Conservation (phyloP, 23 tunicate genomes). For the Ascidia mentula region DNA sequence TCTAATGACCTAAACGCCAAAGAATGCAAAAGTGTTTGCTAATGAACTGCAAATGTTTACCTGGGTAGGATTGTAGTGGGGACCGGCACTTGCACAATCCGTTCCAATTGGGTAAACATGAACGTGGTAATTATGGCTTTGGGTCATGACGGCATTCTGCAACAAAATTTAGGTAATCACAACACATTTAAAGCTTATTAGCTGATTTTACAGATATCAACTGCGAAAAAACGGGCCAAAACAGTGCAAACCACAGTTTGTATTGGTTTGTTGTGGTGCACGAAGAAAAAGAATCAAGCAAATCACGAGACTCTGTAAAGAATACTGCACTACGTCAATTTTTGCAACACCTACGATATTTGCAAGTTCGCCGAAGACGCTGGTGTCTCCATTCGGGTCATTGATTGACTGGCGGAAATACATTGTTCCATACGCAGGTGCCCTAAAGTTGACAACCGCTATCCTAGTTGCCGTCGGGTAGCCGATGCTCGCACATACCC, state of each 20-base stretch:
- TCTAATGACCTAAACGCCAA: neutral
- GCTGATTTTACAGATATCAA: neutral
- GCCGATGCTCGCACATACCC: constrained; percentile 62
- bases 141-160: constrained; percentile 26
- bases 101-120: constrained; percentile 54
- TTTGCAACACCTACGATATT: constrained; percentile 36
- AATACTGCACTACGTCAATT: no score
- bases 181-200: neutral
- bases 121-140: constrained; percentile 69
- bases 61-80: constrained; percentile 79
- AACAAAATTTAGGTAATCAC: neutral
- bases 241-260: neutral
- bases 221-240: neutral
- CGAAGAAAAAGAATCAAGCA: neutral
- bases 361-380: constrained; percentile 63
- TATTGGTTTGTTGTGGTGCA: neutral
- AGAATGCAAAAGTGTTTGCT: no score
- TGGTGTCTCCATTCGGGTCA: constrained; percentile 42
- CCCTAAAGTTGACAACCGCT: constrained; percentile 51
- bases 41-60: constrained; percentile 34
- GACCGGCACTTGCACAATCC: constrained; percentile 81
- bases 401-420: constrained; percentile 46
- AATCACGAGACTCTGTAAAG: no score
- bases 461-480: constrained; percentile 34
- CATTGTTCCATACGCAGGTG: constrained; percentile 79